Percentiles rank a stretch among this genome's conserved stretches.
phyloP scores from a whole-genome alignment of 2,888 invertebrate genomes.

The Subacronicta megacephala region DNA sequence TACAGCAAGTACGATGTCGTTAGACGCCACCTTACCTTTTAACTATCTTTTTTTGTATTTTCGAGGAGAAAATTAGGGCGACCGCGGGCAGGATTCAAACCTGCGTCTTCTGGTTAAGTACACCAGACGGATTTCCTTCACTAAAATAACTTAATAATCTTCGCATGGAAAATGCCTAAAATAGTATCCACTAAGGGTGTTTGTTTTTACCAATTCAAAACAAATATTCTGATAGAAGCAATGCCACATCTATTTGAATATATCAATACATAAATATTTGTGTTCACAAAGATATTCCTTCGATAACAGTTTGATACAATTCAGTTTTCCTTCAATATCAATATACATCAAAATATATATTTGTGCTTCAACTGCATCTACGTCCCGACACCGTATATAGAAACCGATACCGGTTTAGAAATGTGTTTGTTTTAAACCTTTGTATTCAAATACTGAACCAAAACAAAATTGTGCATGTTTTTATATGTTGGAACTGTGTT shows the following conservation, averaged over 20 bases:
- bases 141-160: too few species aligned
- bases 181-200: too few species aligned
- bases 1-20: too few species aligned
- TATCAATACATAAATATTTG: not conserved
- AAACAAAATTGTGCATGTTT: not conserved
- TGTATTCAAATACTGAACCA: conserved; percentile 8
- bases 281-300: not conserved
- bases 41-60: too few species aligned
- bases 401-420: conserved; percentile 20
- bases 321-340: conserved; percentile 32
- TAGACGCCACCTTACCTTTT: too few species aligned
- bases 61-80: too few species aligned
- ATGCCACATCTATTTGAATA: too few species aligned
- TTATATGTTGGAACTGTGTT: too few species aligned
- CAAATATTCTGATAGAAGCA: not conserved
- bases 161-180: too few species aligned
- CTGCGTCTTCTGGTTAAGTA: too few species aligned
- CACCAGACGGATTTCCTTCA: too few species aligned
- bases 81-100: too few species aligned
- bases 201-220: not conserved
- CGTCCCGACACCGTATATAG: conserved; percentile 19
- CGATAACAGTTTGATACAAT: conserved; percentile 6
- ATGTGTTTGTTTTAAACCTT: conserved; percentile 15
- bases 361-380: conserved; percentile 20
- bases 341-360: conserved; percentile 29